phyloP scores from a whole-genome alignment of 2,888 invertebrate genomes.

The Nephrocerus scutellatus region DNA sequence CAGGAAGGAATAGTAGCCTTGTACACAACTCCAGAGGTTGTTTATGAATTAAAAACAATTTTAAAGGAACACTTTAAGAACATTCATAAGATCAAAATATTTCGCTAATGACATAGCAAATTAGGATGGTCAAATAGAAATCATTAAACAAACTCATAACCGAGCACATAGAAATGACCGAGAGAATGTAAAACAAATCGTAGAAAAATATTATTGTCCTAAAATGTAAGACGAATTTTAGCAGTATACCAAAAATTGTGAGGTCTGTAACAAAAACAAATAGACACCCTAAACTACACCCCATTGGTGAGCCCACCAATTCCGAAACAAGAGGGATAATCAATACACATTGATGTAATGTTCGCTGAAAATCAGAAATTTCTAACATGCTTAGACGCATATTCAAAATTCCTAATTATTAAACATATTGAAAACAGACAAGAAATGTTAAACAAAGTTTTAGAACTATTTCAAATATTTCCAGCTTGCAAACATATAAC shows the following conservation, averaged over 20 bases:
- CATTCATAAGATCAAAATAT: conserved; percentile 5
- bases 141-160: too few relatives aligned
- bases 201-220: conserved; percentile 11
- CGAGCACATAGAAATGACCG: too few relatives aligned
- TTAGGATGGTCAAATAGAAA: conserved; percentile 4
- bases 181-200: conserved; percentile 9
- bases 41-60: conserved; percentile 4
- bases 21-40: conserved; percentile 5
- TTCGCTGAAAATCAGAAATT: conserved; percentile 5
- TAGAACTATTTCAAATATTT: conserved; percentile 12
- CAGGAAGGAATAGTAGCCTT: conserved; percentile 6
- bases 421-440: conserved; percentile 5
- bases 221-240: conserved; percentile 10
- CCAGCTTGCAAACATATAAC: conserved; percentile 6
- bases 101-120: conserved; percentile 10
- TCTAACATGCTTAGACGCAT: conserved; percentile 7
- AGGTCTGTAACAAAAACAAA: conserved; percentile 8
- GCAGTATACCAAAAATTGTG: conserved; percentile 5
- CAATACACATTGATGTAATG: conserved; percentile 2
- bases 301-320: conserved; percentile 11
- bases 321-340: conserved; percentile 4
- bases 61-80: conserved; percentile 8
- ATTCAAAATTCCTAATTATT: conserved; percentile 10
- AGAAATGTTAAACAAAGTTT: conserved; percentile 7
- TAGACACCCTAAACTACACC: conserved; percentile 7